These are phyloP conservation scores for Burhinus bistriatus DNA, from an alignment of 2,113 vertebrate genomes.

Conservation along the genomic window DNA sequence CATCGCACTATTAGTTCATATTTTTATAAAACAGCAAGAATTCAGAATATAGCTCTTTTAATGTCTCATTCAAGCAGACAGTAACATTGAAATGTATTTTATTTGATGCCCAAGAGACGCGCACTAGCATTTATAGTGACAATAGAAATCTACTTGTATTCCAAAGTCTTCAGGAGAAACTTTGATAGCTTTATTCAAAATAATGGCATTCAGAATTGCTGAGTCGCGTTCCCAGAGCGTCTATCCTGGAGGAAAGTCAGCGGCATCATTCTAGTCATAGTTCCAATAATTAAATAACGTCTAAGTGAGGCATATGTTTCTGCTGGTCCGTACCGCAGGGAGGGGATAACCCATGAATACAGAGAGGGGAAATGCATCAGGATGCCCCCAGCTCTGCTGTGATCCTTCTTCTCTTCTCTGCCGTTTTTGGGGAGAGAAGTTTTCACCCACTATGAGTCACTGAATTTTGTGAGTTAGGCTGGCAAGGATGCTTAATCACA, in stretches of 20 bases:
- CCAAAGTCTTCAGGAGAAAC: slow-evolving; percentile 24
- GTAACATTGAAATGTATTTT: background rate
- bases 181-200: slow-evolving; percentile 22
- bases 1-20: background rate
- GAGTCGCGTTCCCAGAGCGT: background rate
- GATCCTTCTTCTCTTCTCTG: background rate
- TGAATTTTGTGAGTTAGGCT: background rate
- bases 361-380: background rate
- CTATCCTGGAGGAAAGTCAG: background rate
- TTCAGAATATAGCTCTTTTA: background rate
- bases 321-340: background rate
- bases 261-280: fast-evolving
- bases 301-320: background rate
- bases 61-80: slow-evolving; percentile 1
- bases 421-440: background rate
- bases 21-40: background rate
- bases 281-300: background rate
- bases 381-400: background rate
- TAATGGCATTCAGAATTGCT: background rate
- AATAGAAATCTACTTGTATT: slow-evolving; percentile 19
- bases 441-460: background rate
- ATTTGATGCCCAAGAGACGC: slow-evolving; percentile 22
- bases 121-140: background rate
- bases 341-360: background rate
- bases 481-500: background rate